Conservation (phyloP, 2,888 invertebrate genomes). For the Gandaritis pyraliata region DNA sequence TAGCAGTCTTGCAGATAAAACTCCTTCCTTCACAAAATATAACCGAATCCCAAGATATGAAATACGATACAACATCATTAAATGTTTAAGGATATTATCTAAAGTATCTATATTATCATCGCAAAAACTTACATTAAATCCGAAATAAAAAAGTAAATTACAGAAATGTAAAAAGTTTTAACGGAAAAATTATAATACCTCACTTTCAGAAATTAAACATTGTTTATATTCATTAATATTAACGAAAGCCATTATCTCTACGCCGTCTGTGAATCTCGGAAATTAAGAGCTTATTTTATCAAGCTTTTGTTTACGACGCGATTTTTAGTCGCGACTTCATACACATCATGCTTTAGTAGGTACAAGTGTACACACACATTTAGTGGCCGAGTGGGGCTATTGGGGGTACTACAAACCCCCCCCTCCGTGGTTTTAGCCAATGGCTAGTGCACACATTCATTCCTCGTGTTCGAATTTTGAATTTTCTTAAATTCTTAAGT, state of each 20-base stretch:
- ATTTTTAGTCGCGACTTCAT: conserved; percentile 17
- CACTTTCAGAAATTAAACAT: conserved; percentile 40
- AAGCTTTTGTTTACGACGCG: conserved; percentile 4
- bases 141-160: conserved; percentile 10
- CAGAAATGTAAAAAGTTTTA: conserved; percentile 27
- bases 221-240: conserved; percentile 43
- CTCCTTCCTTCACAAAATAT: too few relatives aligned
- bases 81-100: too few relatives aligned
- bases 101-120: too few relatives aligned
- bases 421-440: too few relatives aligned
- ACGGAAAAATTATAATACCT: conserved; percentile 32
- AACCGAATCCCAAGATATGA: too few relatives aligned
- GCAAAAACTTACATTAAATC: background rate
- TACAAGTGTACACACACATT: background rate
- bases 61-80: too few relatives aligned
- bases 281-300: conserved; percentile 31
- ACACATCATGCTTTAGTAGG: background rate
- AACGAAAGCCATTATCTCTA: conserved; percentile 34
- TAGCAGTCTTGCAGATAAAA: too few relatives aligned
- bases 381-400: too few relatives aligned
- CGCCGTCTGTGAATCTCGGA: conserved; percentile 37
- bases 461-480: too few relatives aligned
- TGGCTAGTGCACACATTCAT: too few relatives aligned
- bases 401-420: too few relatives aligned
- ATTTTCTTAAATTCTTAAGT: too few relatives aligned